Percentiles rank a stretch among this genome's conserved stretches.
phyloP scores from a whole-genome alignment of 2,113 vertebrate genomes.

The Periophthalmodon schlosseri region DNA sequence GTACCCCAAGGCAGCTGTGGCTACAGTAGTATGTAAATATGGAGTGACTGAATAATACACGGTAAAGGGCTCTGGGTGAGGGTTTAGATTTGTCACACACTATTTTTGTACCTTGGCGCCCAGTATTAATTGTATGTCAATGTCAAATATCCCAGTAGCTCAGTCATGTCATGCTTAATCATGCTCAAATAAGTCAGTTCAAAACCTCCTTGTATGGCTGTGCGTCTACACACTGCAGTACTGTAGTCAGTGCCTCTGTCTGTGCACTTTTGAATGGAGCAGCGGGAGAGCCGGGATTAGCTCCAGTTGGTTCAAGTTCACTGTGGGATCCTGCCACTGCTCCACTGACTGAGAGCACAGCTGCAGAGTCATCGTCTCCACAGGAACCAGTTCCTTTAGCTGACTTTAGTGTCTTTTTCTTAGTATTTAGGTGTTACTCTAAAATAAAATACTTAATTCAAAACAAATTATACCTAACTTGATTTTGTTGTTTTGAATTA shows the following conservation, averaged over 20 bases:
- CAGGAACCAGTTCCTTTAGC: conserved; percentile 24
- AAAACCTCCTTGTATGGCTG: not conserved
- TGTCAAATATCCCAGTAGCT: not conserved
- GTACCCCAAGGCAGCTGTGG: too few relatives aligned
- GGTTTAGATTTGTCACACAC: too few relatives aligned
- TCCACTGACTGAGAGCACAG: conserved; percentile 31
- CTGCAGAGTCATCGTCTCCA: conserved; percentile 20
- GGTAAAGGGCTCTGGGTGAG: too few relatives aligned
- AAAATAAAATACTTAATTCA: too few relatives aligned
- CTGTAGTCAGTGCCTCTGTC: conserved; percentile 6
- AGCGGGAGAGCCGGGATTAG: conserved; percentile 40
- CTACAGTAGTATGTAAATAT: too few relatives aligned
- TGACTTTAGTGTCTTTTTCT: conserved; percentile 23
- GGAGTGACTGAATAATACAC: too few relatives aligned
- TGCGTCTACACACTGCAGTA: not conserved
- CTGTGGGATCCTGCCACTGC: conserved; percentile 17
- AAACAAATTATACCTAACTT: too few relatives aligned
- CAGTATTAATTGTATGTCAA: not conserved
- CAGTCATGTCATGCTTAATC: not conserved
- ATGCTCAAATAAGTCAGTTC: not conserved
- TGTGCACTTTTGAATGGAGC: conserved; percentile 7
- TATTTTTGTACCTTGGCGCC: not conserved
- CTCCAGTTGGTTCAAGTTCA: conserved; percentile 37
- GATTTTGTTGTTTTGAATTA: too few relatives aligned
- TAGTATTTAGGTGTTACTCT: not conserved